Evolutionary conservation across 2,113 vertebrate genomes (phyloP).

Genomic region (Upupa epops): DNA sequence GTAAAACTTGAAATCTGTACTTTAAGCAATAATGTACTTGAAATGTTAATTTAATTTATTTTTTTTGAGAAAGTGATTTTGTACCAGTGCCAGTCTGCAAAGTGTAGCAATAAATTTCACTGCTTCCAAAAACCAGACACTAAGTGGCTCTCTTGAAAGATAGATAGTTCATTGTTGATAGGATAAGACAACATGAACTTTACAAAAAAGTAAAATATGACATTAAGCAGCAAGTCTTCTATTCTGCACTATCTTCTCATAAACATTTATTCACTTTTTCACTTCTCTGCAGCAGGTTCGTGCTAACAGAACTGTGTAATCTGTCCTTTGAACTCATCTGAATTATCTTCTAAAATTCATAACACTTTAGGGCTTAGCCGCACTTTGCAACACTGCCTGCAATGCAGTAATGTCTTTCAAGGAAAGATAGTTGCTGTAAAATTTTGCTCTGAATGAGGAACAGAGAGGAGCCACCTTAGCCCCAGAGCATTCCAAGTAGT

Average conservation of each 20-base stretch:
- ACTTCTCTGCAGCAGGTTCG: background rate
- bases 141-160: background rate
- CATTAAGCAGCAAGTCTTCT: background rate
- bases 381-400: background rate
- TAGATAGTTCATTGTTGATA: background rate
- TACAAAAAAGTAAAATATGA: background rate
- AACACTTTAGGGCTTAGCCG: background rate
- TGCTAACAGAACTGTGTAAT: background rate
- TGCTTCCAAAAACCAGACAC: background rate
- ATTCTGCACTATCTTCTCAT: background rate
- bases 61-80: background rate
- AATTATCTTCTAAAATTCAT: conserved; percentile 5
- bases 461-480: background rate
- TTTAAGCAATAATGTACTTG: background rate
- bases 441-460: background rate
- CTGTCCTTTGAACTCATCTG: background rate
- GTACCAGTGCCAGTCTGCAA: background rate
- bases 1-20: background rate
- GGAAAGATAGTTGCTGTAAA: background rate
- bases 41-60: background rate
- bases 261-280: background rate
- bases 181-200: background rate
- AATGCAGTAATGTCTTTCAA: background rate
- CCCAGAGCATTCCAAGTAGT: background rate
- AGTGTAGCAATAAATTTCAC: background rate